Conservation (phyloP, 2,113 vertebrate genomes). For the Catharus minimus region DNA sequence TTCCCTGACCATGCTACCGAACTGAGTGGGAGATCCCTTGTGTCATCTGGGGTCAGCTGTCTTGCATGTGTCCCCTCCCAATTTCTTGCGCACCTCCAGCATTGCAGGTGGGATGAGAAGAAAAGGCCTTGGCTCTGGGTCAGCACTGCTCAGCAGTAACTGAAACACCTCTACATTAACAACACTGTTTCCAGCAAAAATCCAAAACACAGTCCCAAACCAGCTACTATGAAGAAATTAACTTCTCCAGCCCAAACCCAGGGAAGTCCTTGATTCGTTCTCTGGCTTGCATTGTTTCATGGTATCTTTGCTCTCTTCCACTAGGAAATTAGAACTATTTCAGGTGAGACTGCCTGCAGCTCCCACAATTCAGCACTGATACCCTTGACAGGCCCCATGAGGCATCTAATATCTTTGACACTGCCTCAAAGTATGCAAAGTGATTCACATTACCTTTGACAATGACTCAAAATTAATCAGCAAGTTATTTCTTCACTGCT, state of each 20-base stretch:
- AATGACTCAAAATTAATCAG: background rate
- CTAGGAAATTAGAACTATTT: background rate
- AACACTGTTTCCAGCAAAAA: background rate
- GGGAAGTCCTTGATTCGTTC: background rate
- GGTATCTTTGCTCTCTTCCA: background rate
- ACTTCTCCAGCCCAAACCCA: background rate
- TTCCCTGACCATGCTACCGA: background rate
- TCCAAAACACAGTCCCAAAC: background rate
- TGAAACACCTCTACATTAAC: background rate
- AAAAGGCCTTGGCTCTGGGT: background rate
- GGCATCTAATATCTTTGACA: background rate
- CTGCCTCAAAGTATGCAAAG: background rate
- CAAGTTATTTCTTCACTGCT: background rate
- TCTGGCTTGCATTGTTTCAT: background rate
- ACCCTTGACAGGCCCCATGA: background rate
- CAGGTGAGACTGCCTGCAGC: background rate
- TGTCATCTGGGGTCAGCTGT: background rate
- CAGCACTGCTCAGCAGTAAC: background rate
- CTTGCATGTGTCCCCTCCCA: rapidly evolving
- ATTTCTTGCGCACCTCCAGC: background rate
- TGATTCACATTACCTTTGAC: background rate
- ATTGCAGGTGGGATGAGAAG: background rate
- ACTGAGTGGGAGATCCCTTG: rapidly evolving
- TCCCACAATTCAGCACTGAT: background rate
- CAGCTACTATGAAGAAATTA: background rate